These are phyloP conservation scores for Geococcyx californianus DNA, from an alignment of 2,113 vertebrate species.

Conservation along the genomic window DNA sequence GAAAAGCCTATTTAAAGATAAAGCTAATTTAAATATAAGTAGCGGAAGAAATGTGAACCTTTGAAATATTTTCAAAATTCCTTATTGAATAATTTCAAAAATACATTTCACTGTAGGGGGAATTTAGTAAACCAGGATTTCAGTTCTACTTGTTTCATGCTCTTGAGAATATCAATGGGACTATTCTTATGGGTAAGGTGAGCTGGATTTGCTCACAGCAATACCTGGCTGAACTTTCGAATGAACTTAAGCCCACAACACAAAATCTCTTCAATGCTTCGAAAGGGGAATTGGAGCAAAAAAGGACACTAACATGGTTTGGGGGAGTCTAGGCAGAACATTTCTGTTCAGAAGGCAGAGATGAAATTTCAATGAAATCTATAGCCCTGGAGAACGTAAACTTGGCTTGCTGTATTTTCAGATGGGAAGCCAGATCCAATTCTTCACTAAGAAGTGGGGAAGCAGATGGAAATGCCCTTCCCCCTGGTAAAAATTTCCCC, in stretches of 20 bases:
- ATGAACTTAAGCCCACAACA: background rate
- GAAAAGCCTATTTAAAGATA: background rate
- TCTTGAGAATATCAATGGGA: background rate
- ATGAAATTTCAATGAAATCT: background rate
- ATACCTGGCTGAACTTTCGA: background rate
- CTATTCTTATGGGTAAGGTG: background rate
- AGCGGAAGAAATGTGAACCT: background rate
- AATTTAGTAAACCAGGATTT: background rate
- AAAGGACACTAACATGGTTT: background rate
- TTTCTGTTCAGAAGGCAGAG: background rate
- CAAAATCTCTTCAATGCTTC: background rate
- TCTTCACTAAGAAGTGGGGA: background rate
- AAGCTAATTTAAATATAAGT: background rate
- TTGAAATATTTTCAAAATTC: background rate
- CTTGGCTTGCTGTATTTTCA: background rate
- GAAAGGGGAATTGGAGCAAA: background rate
- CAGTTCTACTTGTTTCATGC: background rate
- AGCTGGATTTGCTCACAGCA: background rate
- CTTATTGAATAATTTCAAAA: conserved; percentile 7
- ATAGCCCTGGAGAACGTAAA: background rate
- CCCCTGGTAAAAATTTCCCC: background rate
- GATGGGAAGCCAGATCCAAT: background rate
- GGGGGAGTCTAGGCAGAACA: background rate
- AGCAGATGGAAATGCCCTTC: background rate
- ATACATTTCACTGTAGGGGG: background rate